Base-by-base conservation (phyloP, 2,113 vertebrate genomes). In the Trochalopteron elliotii region DNA sequence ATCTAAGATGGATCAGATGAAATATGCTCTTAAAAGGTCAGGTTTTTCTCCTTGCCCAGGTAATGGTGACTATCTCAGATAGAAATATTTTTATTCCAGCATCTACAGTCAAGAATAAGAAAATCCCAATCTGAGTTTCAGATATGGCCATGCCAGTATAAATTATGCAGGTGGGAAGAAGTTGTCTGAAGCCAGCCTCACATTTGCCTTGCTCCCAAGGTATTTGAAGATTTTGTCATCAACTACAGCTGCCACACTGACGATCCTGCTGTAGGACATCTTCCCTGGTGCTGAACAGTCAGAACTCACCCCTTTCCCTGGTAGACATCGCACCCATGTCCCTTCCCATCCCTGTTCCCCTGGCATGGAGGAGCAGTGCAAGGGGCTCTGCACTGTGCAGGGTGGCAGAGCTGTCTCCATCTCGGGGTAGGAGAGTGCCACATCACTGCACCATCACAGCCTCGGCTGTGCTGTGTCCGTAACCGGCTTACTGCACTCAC, bases 371-470 rank as follows among this genome's bases (percentile, higher is more conserved):
- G 11, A 67, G 14, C 10, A 21, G 4, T 10, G 28, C 31, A 55
- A 61, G 59, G 25, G 31, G 27, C 9, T 3, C 7, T n/a, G 17
- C 11, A 2, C 13, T 0, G 1, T 5, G 1, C 2, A 1, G 31
- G 4, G 16, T 44, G 33, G 22, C 0, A 0, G 4, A 5, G 3
- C 27, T 15, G 15, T n/a, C 17, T 39, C 63, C 12, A 5, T 37
- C 17, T 9, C 0, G 1, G 44, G 4, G 8, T 2, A 11, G 6
- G 3, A 1, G 10, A 47, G n/a, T 35, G 17, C 35, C 56, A 16
- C 39, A 40, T 11, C 52, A 9, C 31, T n/a, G 33, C 4, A 1
- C 11, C 47, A 39, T 10, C 68, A 39, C 55, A 77, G n/a, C 16
- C 33, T n/a, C 15, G 12, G 5, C 44, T 77, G 8, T 17, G 25